These are phyloP conservation scores for Oryzias dopingdopingensis DNA, from an alignment of 2,797 vertebrate genomes.

Conservation along the genomic window DNA sequence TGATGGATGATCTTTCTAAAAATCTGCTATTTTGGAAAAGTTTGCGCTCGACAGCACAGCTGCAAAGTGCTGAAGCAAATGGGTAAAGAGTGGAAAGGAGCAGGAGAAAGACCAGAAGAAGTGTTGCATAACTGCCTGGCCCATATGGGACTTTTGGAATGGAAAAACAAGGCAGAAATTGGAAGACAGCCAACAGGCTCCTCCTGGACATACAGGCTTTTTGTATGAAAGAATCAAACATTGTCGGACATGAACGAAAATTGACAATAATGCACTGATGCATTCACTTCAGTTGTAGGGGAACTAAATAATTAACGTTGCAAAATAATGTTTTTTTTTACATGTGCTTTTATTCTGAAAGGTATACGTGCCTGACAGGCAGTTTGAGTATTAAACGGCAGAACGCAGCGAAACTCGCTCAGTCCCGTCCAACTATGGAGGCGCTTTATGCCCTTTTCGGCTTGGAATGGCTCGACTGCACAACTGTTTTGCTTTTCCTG, in stretches of 20 bases:
- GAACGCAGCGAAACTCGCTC: background rate
- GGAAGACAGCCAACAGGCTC: background rate
- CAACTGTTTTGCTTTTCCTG: constrained; percentile 54
- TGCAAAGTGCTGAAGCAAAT: background rate
- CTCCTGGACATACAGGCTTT: background rate
- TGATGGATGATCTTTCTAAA: constrained; percentile 11
- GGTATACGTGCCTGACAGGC: background rate
- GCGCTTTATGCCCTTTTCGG: background rate
- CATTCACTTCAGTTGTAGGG: background rate
- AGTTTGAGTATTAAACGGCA: background rate
- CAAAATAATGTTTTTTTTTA: background rate
- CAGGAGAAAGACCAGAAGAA: background rate
- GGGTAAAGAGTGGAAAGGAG: background rate
- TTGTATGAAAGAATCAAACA: background rate
- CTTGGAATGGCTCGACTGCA: constrained; percentile 53
- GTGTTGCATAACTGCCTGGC: constrained; percentile 27
- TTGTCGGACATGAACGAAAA: too few species aligned
- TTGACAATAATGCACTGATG: background rate
- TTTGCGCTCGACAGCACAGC: background rate
- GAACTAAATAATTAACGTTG: background rate
- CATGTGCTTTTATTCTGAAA: constrained; percentile 10
- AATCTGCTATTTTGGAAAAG: background rate
- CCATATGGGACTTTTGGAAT: background rate
- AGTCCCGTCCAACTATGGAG: constrained; percentile 15
- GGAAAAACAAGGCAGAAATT: constrained; percentile 16